Evolutionary conservation across 1,140 invertebrate genomes (phyloP).

Genomic region (Archegozetes longisetosus): DNA sequence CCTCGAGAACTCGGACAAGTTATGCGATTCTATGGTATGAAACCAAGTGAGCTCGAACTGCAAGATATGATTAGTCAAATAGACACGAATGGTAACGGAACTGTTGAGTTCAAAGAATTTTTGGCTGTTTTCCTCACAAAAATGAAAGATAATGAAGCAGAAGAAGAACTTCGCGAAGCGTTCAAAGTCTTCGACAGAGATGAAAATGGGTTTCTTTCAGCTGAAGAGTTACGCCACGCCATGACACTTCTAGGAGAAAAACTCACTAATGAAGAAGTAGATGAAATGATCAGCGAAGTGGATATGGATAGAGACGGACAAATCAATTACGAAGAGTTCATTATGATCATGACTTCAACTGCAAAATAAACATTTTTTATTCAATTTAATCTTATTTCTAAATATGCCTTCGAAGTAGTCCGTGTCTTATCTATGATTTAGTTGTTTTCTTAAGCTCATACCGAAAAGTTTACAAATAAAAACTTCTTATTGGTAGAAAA

Average conservation of each 20-base stretch:
- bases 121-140: constrained; percentile 34
- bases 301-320: constrained; percentile 34
- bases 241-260: constrained; percentile 36
- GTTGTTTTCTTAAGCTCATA: too few relatives aligned
- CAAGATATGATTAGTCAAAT: constrained; percentile 29
- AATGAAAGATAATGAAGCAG: constrained; percentile 34
- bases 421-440: too few relatives aligned
- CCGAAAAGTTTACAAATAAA: too few relatives aligned
- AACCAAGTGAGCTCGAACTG: constrained; percentile 29
- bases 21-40: constrained; percentile 28
- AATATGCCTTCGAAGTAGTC: too few relatives aligned
- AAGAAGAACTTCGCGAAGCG: constrained; percentile 36
- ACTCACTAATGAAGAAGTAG: constrained; percentile 33
- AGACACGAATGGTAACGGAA: constrained; percentile 25
- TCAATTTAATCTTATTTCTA: too few relatives aligned
- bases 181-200: constrained; percentile 35
- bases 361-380: not conserved
- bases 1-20: constrained; percentile 27
- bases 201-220: constrained; percentile 30
- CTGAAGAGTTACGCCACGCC: constrained; percentile 24
- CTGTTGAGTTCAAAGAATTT: constrained; percentile 25
- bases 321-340: constrained; percentile 32
- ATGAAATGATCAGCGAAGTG: constrained; percentile 32
- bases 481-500: too few relatives aligned
- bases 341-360: constrained; percentile 19